Evolutionary conservation across 2,797 vertebrate genomes (phyloP).

Genomic region (Spea hammondii): DNA sequence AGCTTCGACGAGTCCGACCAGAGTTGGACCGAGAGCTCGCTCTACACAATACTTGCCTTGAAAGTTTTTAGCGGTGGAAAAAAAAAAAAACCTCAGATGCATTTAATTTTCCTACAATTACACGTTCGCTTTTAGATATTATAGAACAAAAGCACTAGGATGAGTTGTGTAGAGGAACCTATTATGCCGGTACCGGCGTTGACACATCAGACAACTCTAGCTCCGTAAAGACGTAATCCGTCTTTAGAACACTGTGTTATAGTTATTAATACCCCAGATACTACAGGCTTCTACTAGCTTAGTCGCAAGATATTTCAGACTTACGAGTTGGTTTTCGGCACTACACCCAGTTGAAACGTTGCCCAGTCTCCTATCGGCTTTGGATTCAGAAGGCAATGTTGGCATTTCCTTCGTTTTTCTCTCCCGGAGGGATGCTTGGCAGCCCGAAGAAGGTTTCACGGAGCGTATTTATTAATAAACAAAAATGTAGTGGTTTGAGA

Average conservation of each 20-base stretch:
- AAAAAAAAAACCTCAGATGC: conserved; percentile 26
- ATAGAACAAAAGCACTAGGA: conserved; percentile 31
- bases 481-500: too few species aligned
- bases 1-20: conserved; percentile 24
- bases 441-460: too few species aligned
- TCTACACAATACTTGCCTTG: conserved; percentile 19
- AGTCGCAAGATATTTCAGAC: conserved; percentile 1
- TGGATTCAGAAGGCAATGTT: neutral
- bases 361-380: conserved; percentile 3
- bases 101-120: conserved; percentile 37
- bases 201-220: conserved; percentile 2
- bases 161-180: conserved; percentile 7
- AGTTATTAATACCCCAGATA: conserved; percentile 19
- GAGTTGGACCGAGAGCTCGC: conserved; percentile 1
- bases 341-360: neutral
- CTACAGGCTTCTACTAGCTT: conserved; percentile 12
- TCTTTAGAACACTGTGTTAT: conserved; percentile 32
- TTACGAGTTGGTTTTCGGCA: neutral
- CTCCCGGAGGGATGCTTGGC: neutral
- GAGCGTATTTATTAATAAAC: too few species aligned
- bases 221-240: neutral
- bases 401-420: neutral
- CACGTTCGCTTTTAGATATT: conserved; percentile 15
- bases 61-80: conserved; percentile 19
- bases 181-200: conserved; percentile 21